Conservation (phyloP, 2,797 vertebrate genomes). For the Artibeus lituratus region DNA sequence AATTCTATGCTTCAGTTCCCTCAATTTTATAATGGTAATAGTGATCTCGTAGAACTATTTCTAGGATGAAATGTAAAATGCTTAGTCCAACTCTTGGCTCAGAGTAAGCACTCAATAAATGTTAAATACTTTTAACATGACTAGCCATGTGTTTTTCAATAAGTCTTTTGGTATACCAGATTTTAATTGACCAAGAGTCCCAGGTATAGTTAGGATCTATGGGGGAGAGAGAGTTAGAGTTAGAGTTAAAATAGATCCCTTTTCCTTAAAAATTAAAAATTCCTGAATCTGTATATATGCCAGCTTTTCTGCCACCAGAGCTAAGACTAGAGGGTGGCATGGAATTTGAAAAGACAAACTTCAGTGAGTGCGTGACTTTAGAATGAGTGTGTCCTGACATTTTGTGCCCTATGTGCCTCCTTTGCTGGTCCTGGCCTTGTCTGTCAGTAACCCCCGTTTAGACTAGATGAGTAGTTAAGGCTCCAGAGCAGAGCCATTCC, state of each 20-base stretch:
- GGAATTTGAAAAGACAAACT: not conserved
- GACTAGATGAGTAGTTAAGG: not conserved
- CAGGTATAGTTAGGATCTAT: not conserved
- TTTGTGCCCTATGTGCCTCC: not conserved
- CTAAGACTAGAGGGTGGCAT: not conserved
- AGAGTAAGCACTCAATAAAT: not conserved
- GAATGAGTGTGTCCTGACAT: not conserved
- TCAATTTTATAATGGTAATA: not conserved
- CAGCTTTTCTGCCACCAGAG: not conserved
- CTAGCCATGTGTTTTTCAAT: not conserved
- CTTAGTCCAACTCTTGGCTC: not conserved
- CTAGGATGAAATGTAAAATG: not conserved
- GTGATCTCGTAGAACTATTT: not conserved
- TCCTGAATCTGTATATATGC: not conserved
- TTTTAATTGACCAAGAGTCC: not conserved
- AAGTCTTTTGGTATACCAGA: not conserved
- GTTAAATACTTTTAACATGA: not conserved
- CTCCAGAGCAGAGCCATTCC: not conserved
- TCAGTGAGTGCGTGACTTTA: not conserved
- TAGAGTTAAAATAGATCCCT: not conserved
- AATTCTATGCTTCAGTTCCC: not conserved
- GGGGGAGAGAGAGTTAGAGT: not conserved
- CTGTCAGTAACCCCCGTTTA: not conserved
- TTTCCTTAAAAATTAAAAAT: not conserved
- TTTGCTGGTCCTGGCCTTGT: not conserved